Conservation (phyloP, 92 coral and sea anemone genomes). For the Palythoa grandis region DNA sequence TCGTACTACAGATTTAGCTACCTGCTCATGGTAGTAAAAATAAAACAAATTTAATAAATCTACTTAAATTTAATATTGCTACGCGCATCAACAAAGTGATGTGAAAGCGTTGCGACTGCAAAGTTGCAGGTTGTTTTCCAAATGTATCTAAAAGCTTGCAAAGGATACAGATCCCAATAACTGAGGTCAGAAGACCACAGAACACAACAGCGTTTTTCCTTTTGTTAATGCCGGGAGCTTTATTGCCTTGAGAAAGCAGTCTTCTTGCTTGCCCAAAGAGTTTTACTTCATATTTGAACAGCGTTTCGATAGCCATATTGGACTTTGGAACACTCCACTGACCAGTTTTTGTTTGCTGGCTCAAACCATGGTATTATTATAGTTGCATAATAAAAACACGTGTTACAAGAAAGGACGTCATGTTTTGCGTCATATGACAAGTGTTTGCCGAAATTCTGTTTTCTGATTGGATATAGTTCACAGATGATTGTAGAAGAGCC, state of each 20-base stretch:
- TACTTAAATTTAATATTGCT: background rate
- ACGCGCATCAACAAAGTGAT: background rate
- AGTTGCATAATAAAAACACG: background rate
- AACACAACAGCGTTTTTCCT: conserved; percentile 78
- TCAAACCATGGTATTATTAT: background rate
- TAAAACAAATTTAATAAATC: background rate
- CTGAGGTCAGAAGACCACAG: conserved; percentile 86
- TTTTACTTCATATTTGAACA: conserved; percentile 53
- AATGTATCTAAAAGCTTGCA: background rate
- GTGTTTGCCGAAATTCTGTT: background rate
- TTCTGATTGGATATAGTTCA: background rate
- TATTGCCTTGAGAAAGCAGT: conserved; percentile 51
- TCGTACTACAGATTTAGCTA: background rate
- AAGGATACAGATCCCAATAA: conserved; percentile 98
- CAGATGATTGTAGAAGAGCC: background rate
- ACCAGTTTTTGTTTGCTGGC: conserved; percentile 40
- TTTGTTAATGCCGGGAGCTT: conserved; percentile 44
- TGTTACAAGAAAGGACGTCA: conserved; percentile 28
- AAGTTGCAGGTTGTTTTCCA: background rate
- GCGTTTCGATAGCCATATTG: conserved; percentile 75
- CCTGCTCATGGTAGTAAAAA: background rate
- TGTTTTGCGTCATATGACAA: background rate
- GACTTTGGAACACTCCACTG: conserved; percentile 56
- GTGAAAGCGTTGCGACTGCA: too few species aligned
- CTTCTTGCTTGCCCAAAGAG: conserved; percentile 58